Base-by-base conservation (phyloP, 2,113 vertebrate genomes). In the Neolamprologus toae region DNA sequence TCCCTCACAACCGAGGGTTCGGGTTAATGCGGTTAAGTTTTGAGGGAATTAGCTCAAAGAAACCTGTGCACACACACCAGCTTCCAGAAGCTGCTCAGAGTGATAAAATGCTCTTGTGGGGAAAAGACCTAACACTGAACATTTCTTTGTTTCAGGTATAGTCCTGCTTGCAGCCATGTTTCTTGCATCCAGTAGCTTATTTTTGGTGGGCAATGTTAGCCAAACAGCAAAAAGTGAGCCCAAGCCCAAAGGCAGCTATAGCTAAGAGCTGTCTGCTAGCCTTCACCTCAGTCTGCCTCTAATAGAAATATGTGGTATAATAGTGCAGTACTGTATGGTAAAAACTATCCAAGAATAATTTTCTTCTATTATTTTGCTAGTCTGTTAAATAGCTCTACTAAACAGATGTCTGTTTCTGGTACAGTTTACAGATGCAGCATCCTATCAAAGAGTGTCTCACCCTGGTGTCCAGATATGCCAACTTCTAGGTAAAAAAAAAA, bases 41-140 rank as follows among this genome's bases (percentile, higher is more conserved):
- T 79, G 16, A 19, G 8, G 12, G 23, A 71, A 59, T 83, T 11
- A 53, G 49, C 47, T 40, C 26, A 76, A 6, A 81, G 51, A 83
- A n/a, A 49, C 23, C 13, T 26, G 26, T 54, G 28, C 7, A 31
- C 7, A 81, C 8, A 19, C 53, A 87, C 68, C 57, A 59, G 21
- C 54, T 86, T 9, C 14, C 79, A 73, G 23, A 51, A 71, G 47
- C 68, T 76, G 40, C 40, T 47, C 23, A 28, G 42, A 47, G 23
- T 47, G 14, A 76, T 47, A 47, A 28, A 76, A 76, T 76, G 68
- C 40, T 47, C 68, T 40, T 28, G 21, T 47, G 68, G 40, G 68
- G 23, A 17, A 26, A 28, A 47, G 40, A 0, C 0, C 40, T 7
- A 76, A 47, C 42, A 17, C 21, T 76, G 21, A 76, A 45, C 23